These are phyloP conservation scores for Poeciliopsis turrubarensis DNA, from an alignment of 2,113 vertebrate species.

Conservation along the genomic window DNA sequence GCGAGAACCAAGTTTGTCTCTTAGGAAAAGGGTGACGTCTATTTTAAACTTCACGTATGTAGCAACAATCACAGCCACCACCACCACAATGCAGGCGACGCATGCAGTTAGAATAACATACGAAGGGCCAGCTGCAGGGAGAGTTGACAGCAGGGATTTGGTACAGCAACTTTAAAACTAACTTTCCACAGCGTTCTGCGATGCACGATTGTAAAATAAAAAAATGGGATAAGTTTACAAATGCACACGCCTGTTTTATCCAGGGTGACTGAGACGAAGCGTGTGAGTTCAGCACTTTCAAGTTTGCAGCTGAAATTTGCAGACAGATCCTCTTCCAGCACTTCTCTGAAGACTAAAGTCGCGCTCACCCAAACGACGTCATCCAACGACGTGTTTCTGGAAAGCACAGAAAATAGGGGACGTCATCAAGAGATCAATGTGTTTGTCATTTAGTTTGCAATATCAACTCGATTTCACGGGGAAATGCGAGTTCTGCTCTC, in stretches of 20 bases:
- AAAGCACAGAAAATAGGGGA: neutral
- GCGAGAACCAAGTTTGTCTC: slow-evolving; percentile 46
- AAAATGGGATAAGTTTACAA: neutral
- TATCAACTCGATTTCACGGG: neutral
- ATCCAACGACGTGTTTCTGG: neutral
- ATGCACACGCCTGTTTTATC: slow-evolving; percentile 18
- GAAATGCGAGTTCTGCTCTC: neutral
- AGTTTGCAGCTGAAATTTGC: slow-evolving; percentile 55
- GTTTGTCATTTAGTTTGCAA: neutral
- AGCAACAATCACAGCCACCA: slow-evolving; percentile 17
- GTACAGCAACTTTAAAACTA: neutral
- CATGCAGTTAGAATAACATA: slow-evolving; percentile 11
- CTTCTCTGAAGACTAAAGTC: slow-evolving; percentile 46
- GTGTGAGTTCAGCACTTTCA: neutral
- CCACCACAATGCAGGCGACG: neutral
- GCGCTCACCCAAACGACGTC: rapidly evolving
- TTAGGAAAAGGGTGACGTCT: slow-evolving; percentile 59
- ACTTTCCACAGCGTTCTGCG: neutral
- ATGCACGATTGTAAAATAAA: neutral
- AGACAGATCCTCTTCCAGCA: slow-evolving; percentile 41
- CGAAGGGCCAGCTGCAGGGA: slow-evolving; percentile 25
- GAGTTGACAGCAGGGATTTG: neutral
- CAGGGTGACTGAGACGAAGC: slow-evolving; percentile 38
- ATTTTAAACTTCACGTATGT: slow-evolving; percentile 63
- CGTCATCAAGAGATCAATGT: neutral